Base-by-base conservation (phyloP, 1,140 invertebrate species). In the Drosophila persimilis region DNA sequence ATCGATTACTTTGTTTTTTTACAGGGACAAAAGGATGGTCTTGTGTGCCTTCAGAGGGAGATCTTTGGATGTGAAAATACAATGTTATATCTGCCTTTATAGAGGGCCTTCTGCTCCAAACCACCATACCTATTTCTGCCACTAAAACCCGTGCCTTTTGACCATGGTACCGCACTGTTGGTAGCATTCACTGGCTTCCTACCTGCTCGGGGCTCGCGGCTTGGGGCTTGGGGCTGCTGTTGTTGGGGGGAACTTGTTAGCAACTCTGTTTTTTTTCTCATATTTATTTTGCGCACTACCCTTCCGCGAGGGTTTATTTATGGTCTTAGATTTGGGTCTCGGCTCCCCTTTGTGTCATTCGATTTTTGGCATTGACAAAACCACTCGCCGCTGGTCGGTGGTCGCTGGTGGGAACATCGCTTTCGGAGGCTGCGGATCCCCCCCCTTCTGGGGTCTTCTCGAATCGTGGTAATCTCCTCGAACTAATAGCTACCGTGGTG, bases 401-500 rank as follows among this genome's bases (percentile, higher is more conserved):
- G 63, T 73, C 39, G 53, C 80, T 86, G 81, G 81, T 86, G 81
- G 81, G 81, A 86, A 86, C 71, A 72, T 72, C 69, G 35, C 13
- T 26, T 24, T 45, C 58, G 46, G 20, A 15, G 35, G 47, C 62
- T 45, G 47, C 45, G 31, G 13, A 46, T 50, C 76, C 48, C 85
- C 47, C 29, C 22, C 26, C 57, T 17, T 13, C 45, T 75, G 31
- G 54, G 75, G 50, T 1, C 20, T 20, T 0, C 24, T 31, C 50
- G 70, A 74, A 63, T 58, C 70, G 61, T 56, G 73, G 48, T 78
- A 74, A 83, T 78, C 80, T 72, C 71, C 29, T 58, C 52, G 63
- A 86, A 72, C 83, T 86, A 86, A 86, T 88, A 77, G 83, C 83
- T 86, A 86, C 83, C 60, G 81, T 86, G 56, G 71, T 75, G 59